These are phyloP conservation scores for Cenopis cana DNA, from an alignment of 2,888 invertebrate genomes.

Conservation along the genomic window DNA sequence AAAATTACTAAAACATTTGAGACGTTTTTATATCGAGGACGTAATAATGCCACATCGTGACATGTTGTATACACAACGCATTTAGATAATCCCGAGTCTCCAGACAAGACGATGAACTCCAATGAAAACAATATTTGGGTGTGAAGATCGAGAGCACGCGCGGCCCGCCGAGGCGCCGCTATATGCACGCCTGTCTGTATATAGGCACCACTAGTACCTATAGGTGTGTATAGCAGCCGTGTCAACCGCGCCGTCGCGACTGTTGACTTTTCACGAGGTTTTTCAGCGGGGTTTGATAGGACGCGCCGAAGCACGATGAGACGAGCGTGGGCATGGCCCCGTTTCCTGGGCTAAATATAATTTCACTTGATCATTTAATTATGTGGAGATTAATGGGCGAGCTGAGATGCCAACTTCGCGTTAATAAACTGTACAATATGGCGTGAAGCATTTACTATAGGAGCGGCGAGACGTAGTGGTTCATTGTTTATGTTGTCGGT, in stretches of 20 bases:
- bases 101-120: constrained; percentile 44
- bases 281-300: constrained; percentile 61
- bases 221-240: constrained; percentile 7
- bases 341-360: constrained; percentile 82
- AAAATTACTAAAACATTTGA: constrained; percentile 14
- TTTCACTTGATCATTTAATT: constrained; percentile 84
- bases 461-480: constrained; percentile 47
- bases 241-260: constrained; percentile 33
- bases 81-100: constrained; percentile 44
- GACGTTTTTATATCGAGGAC: constrained; percentile 21
- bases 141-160: constrained; percentile 36
- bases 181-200: not conserved
- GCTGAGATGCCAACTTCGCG: constrained; percentile 75
- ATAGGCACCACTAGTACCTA: not conserved
- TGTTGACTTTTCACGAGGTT: constrained; percentile 51
- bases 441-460: constrained; percentile 66
- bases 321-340: constrained; percentile 72
- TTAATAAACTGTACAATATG: constrained; percentile 75
- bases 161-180: constrained; percentile 19
- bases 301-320: constrained; percentile 61
- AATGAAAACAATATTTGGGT: constrained; percentile 44
- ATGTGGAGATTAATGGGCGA: constrained; percentile 82
- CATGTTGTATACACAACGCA: constrained; percentile 43
- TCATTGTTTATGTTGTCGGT: constrained; percentile 51
- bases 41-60: constrained; percentile 41